phyloP scores from a whole-genome alignment of 1,140 invertebrate genomes.

The Danaus melanippus region DNA sequence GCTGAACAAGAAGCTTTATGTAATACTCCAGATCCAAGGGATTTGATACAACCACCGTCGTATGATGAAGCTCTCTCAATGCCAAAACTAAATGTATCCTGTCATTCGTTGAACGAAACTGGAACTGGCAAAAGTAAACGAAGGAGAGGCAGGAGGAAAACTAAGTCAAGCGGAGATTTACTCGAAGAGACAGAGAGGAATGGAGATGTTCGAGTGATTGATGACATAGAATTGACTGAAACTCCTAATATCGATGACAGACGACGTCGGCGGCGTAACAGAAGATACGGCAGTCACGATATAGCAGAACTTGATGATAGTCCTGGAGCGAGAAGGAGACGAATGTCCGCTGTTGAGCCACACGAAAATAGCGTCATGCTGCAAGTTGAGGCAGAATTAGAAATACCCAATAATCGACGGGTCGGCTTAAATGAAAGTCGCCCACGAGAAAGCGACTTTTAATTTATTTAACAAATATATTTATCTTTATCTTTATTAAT shows the following conservation, averaged over 20 bases:
- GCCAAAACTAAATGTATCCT: conserved; percentile 75
- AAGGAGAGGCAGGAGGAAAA: conserved; percentile 65
- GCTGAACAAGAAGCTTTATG: conserved; percentile 73
- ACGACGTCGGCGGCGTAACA: conserved; percentile 44
- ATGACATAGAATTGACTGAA: conserved; percentile 46
- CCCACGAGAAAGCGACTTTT: conserved; percentile 57
- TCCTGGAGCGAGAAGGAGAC: conserved; percentile 49
- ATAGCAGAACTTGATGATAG: conserved; percentile 59
- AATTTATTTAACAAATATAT: conserved; percentile 13
- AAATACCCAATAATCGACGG: conserved; percentile 36
- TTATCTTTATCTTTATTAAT: no score
- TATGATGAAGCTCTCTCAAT: conserved; percentile 82
- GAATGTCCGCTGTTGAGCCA: conserved; percentile 43
- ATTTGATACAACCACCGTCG: conserved; percentile 78
- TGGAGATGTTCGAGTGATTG: conserved; percentile 39
- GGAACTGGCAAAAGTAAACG: conserved; percentile 61
- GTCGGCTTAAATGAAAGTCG: conserved; percentile 40
- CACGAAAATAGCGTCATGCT: conserved; percentile 37
- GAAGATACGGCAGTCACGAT: conserved; percentile 59
- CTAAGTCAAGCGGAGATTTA: conserved; percentile 68
- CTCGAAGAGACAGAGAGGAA: conserved; percentile 62
- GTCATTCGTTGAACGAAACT: conserved; percentile 73
- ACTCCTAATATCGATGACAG: conserved; percentile 30
- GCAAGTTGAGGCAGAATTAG: conserved; percentile 47
- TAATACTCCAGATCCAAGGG: conserved; percentile 75